These are phyloP conservation scores for Anser brachyrhynchus DNA, from an alignment of 2,113 vertebrate species.

Conservation along the genomic window DNA sequence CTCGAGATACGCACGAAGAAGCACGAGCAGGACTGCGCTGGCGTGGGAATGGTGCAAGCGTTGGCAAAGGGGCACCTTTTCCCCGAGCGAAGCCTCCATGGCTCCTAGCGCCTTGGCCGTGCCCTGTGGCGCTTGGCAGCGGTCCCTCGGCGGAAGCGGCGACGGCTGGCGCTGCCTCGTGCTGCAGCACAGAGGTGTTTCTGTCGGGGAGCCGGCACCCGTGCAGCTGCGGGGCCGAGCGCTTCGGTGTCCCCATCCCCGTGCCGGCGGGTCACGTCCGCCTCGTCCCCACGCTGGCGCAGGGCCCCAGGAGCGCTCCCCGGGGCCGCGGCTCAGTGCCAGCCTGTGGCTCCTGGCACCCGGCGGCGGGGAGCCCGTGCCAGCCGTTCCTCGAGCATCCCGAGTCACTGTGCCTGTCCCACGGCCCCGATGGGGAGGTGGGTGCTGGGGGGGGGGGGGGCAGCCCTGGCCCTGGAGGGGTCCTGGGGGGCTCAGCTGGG, in stretches of 20 bases:
- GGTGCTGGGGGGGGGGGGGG: too few species aligned
- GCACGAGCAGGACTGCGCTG: background rate
- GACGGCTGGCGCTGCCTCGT: too few species aligned
- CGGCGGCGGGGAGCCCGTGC: background rate
- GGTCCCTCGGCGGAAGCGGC: background rate
- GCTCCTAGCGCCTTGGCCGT: background rate
- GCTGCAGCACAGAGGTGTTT: background rate
- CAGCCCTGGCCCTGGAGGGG: too few species aligned
- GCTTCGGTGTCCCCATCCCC: background rate
- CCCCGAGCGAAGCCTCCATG: background rate
- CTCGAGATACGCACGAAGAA: background rate
- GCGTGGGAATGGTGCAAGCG: background rate
- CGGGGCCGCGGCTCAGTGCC: background rate
- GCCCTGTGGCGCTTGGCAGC: background rate
- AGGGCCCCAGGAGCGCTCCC: background rate
- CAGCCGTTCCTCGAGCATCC: background rate
- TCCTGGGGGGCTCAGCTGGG: background rate
- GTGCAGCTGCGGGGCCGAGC: background rate
- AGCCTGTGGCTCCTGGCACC: background rate
- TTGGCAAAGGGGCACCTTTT: fast-evolving
- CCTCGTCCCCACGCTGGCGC: background rate
- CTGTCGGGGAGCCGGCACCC: background rate
- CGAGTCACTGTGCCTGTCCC: too few species aligned
- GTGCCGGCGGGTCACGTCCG: background rate
- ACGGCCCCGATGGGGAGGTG: background rate